These are phyloP conservation scores for Polylopha cassiicola DNA, from an alignment of 2,888 invertebrate genomes.

Conservation along the genomic window DNA sequence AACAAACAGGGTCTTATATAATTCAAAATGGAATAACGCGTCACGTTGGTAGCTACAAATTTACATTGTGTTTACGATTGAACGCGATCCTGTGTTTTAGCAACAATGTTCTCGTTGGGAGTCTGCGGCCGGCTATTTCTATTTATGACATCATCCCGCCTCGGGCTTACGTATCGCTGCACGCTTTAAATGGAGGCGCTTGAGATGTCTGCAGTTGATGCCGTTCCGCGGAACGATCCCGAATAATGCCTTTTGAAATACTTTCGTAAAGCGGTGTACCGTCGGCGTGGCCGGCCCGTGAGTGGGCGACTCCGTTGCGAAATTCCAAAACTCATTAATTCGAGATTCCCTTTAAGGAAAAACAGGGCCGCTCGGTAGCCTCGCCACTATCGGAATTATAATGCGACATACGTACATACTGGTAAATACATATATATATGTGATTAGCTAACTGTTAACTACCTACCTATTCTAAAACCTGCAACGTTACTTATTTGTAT, in stretches of 20 bases:
- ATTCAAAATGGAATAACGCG: conserved; percentile 11
- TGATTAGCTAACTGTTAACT: too few relatives aligned
- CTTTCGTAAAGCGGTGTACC: conserved; percentile 49
- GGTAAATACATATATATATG: too few relatives aligned
- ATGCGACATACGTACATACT: conserved; percentile 32
- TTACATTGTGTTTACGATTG: conserved; percentile 43
- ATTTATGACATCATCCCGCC: conserved; percentile 78
- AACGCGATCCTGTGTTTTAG: conserved; percentile 53
- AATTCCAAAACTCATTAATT: conserved; percentile 65
- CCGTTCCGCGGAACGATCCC: conserved; percentile 72
- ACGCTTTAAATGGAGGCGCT: conserved; percentile 77
- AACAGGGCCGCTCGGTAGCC: conserved; percentile 53
- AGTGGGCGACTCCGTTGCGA: conserved; percentile 58
- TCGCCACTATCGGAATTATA: conserved; percentile 56
- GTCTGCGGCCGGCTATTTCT: conserved; percentile 74
- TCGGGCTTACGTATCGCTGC: conserved; percentile 77
- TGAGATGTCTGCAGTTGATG: conserved; percentile 73
- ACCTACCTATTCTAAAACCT: too few relatives aligned
- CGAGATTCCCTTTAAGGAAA: conserved; percentile 71
- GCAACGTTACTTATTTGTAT: too few relatives aligned
- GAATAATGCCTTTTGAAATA: conserved; percentile 69
- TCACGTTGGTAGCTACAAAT: conserved; percentile 25
- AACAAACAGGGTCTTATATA: neutral
- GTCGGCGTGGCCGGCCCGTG: conserved; percentile 46
- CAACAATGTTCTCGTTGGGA: conserved; percentile 54